Percentiles rank a stretch among this genome's conserved stretches.
phyloP scores from a whole-genome alignment of 2,888 invertebrate genomes.

The Nineta flava region DNA sequence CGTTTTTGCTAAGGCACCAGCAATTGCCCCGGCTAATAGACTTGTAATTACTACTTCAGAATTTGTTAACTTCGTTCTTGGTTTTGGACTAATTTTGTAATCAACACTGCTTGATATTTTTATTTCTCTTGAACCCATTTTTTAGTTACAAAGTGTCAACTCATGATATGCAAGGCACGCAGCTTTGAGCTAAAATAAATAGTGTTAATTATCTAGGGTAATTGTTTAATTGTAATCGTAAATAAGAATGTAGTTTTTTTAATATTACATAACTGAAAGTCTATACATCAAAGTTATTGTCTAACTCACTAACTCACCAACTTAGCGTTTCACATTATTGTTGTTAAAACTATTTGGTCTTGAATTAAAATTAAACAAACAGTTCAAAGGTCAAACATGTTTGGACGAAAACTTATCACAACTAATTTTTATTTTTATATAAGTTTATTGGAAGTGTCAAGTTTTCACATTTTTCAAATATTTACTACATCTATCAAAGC shows the following conservation, averaged over 20 bases:
- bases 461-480: too few species aligned
- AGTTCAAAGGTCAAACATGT: neutral
- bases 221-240: too few species aligned
- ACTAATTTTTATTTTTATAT: neutral
- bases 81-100: neutral
- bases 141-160: neutral
- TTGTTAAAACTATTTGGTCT: too few species aligned
- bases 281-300: too few species aligned
- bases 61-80: conserved; percentile 24
- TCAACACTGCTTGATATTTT: neutral
- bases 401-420: neutral
- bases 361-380: too few species aligned
- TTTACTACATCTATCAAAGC: too few species aligned
- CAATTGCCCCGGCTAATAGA: conserved; percentile 77
- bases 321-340: too few species aligned
- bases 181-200: neutral
- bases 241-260: too few species aligned
- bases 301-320: too few species aligned
- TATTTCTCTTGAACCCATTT: neutral
- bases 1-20: conserved; percentile 92
- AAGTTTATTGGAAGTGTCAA: too few species aligned
- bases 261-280: too few species aligned
- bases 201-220: too few species aligned
- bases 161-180: neutral
- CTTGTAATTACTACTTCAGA: conserved; percentile 59